Evolutionary conservation across 2,888 invertebrate genomes (phyloP).

Genomic region (Cryptosula pallasiana): DNA sequence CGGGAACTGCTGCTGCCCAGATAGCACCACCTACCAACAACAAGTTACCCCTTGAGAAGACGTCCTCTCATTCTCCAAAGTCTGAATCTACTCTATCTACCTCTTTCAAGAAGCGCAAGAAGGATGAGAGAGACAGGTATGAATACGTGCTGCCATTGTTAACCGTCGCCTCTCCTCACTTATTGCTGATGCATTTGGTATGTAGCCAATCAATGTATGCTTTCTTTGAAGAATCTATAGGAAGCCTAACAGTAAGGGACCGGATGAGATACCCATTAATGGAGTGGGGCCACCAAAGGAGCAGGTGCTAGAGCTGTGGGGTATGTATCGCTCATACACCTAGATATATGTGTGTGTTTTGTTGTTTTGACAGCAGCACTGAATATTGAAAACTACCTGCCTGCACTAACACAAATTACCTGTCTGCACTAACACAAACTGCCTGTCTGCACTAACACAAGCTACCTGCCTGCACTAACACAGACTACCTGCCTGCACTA

Average conservation of each 20-base stretch:
- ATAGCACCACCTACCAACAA: no score
- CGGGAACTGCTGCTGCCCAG: not conserved
- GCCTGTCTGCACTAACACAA: no score
- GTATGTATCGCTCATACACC: not conserved
- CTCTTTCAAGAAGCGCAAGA: conserved; percentile 19
- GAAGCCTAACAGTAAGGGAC: conserved; percentile 8
- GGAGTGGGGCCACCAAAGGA: conserved; percentile 11
- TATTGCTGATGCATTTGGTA: no score
- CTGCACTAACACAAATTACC: no score
- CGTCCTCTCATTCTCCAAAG: not conserved
- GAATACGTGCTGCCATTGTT: not conserved
- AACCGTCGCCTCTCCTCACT: no score
- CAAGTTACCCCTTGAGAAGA: not conserved
- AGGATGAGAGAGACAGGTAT: not conserved
- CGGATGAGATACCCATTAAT: conserved; percentile 9
- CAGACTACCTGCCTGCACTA: no score
- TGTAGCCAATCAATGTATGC: no score
- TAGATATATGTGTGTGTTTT: no score
- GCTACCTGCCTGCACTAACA: no score
- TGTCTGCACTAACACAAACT: no score
- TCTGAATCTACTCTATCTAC: not conserved
- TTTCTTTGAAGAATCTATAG: not conserved
- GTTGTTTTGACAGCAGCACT: no score
- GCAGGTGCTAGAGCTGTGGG: not conserved
- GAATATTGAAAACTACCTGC: no score